phyloP scores from a whole-genome alignment of 2,113 vertebrate species.

The human region GRCh38 chr2:24923001-24923500 shows the following conservation, averaged over 20 bases:
- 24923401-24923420: background rate
- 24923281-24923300: background rate
- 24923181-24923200: background rate
- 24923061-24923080: background rate
- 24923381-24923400: background rate
- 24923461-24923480: background rate
- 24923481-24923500: background rate
- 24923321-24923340: background rate
- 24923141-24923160: background rate
- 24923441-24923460: background rate
- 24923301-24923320: background rate
- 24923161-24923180: background rate
- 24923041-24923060: background rate
- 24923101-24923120: background rate
- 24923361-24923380: background rate
- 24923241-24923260: background rate
- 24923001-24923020: background rate
- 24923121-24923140: background rate
- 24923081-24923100: background rate
- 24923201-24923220: background rate
- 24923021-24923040: background rate
- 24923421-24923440: background rate
- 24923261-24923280: background rate
- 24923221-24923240: background rate
- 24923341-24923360: background rate